phyloP scores from a whole-genome alignment of 2,888 invertebrate species.

The Trissonchulus latispiculum region DNA sequence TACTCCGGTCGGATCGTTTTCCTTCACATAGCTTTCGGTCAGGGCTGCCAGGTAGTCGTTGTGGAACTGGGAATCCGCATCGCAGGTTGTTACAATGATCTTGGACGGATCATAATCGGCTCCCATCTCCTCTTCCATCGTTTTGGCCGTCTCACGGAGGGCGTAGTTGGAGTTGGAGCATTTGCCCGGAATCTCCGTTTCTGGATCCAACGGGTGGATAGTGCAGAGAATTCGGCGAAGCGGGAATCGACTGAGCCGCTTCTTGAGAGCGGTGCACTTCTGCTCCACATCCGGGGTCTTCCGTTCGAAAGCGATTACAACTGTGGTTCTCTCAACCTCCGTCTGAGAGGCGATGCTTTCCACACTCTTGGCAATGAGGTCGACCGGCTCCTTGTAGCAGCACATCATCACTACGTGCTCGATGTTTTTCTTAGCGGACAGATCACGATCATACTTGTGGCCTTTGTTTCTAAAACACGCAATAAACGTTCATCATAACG shows the following conservation, averaged over 20 bases:
- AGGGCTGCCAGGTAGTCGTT: constrained; percentile 36
- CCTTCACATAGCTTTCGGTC: constrained; percentile 37
- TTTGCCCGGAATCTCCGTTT: constrained; percentile 27
- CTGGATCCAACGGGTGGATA: neutral
- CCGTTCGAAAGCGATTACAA: neutral
- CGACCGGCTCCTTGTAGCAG: neutral
- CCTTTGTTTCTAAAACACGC: neutral
- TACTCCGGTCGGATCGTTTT: neutral
- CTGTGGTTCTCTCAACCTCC: neutral
- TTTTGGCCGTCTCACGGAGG: constrained; percentile 31
- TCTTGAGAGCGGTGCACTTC: neutral
- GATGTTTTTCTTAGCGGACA: neutral
- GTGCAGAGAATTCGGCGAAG: neutral
- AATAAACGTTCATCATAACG: too few species aligned
- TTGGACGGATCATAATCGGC: constrained; percentile 9
- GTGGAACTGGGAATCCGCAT: constrained; percentile 37
- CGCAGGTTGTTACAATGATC: constrained; percentile 36
- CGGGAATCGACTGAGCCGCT: neutral
- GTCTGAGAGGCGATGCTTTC: neutral
- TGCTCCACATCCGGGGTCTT: neutral
- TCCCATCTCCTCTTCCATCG: constrained; percentile 29
- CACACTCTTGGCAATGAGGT: neutral
- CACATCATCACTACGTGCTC: neutral
- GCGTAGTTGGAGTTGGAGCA: constrained; percentile 38
- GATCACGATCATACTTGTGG: neutral